These are phyloP conservation scores for Tetraneura akinire DNA, from an alignment of 1,140 invertebrate genomes.

Conservation along the genomic window DNA sequence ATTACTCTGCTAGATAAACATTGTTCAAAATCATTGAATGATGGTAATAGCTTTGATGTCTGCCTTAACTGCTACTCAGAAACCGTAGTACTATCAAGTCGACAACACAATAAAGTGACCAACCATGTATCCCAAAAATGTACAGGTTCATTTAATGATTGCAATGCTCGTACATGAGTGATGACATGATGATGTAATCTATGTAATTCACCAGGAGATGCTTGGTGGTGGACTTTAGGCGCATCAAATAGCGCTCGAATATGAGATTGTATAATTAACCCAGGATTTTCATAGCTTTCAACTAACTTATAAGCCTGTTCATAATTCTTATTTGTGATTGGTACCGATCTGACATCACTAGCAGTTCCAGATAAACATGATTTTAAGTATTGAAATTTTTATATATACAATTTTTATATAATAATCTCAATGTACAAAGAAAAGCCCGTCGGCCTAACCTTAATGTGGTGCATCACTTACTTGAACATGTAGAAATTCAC, in stretches of 20 bases:
- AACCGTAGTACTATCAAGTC: not conserved
- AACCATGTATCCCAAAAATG: not conserved
- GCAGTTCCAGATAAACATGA: no score
- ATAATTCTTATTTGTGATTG: no score
- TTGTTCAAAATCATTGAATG: no score
- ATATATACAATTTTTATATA: no score
- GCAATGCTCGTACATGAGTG: not conserved
- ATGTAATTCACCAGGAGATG: not conserved
- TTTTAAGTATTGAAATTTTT: no score
- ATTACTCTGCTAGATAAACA: no score
- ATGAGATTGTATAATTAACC: not conserved
- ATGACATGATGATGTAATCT: not conserved
- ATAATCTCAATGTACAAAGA: no score
- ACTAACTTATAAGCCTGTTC: not conserved
- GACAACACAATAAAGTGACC: not conserved
- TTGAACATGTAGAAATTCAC: no score
- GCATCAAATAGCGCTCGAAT: not conserved
- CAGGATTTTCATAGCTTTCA: not conserved
- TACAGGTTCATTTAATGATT: not conserved
- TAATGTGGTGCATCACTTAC: no score
- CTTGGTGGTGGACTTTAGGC: not conserved
- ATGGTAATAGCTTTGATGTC: not conserved
- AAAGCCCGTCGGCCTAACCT: no score
- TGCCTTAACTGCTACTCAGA: not conserved
- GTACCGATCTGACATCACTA: no score